These are phyloP conservation scores for Onychomys arenicola DNA, from an alignment of 2,797 vertebrate species.

Conservation along the genomic window DNA sequence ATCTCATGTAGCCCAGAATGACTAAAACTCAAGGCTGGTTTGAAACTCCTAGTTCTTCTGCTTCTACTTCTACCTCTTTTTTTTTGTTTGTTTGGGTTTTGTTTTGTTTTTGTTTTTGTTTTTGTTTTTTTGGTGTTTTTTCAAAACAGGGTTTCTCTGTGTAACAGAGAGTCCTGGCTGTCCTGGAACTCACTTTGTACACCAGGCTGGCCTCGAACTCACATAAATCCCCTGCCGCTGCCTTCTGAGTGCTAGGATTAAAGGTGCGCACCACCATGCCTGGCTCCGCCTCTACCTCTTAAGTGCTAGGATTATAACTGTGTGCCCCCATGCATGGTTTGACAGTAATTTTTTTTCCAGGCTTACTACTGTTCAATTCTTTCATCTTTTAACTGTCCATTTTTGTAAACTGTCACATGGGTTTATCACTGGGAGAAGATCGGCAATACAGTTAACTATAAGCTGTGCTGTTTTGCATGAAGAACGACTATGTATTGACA, in stretches of 20 bases:
- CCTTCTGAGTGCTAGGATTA: background rate
- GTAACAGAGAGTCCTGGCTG: background rate
- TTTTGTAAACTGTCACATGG: constrained; percentile 21
- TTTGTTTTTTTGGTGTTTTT: background rate
- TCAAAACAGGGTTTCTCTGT: background rate
- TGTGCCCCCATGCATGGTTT: background rate
- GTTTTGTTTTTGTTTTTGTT: too few relatives aligned
- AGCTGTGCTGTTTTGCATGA: background rate
- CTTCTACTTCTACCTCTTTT: background rate
- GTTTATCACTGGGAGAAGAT: constrained; percentile 6
- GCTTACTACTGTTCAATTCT: constrained; percentile 35
- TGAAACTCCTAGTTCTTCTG: background rate
- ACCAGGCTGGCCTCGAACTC: background rate
- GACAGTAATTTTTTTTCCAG: constrained; percentile 13
- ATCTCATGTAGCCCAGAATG: background rate
- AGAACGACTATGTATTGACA: background rate
- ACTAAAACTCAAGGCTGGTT: background rate
- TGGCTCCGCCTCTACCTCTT: background rate
- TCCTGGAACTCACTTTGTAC: background rate
- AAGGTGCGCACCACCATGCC: background rate
- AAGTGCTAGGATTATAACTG: background rate
- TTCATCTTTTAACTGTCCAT: constrained; percentile 29
- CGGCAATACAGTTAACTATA: background rate
- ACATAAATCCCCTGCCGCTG: background rate
- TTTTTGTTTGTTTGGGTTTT: background rate